A percentile compares a stretch with the other conserved stretches of the same genome.
Conservation (phyloP, 2,888 invertebrate genomes). For the Lordiphosa andalusiaca region DNA sequence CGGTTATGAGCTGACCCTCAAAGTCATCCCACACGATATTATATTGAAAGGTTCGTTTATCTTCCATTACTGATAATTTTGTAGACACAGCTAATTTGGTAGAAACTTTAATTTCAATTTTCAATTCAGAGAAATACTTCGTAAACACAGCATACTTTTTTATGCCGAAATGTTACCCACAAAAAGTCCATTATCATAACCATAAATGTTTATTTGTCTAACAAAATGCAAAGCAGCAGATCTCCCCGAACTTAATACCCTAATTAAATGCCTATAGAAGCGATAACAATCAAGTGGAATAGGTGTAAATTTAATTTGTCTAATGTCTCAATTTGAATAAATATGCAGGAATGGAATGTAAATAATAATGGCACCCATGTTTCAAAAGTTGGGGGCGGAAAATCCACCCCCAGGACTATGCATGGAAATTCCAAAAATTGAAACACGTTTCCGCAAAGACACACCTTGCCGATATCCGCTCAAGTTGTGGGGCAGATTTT, state of each 20-base stretch:
- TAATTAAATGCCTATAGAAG: conserved; percentile 50
- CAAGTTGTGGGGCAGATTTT: conserved; percentile 46
- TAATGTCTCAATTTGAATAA: conserved; percentile 79
- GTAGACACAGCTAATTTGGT: conserved; percentile 8
- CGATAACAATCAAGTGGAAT: conserved; percentile 77
- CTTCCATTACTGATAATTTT: conserved; percentile 38
- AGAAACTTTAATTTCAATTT: background rate
- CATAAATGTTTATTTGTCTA: conserved; percentile 51
- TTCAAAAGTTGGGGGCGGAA: conserved; percentile 4
- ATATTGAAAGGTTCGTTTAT: conserved; percentile 44
- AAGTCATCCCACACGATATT: conserved; percentile 52
- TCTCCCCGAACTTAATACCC: conserved; percentile 24
- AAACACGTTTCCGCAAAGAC: conserved; percentile 47
- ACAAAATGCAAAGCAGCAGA: conserved; percentile 54
- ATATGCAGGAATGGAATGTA: conserved; percentile 48
- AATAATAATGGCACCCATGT: conserved; percentile 52
- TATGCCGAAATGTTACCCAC: background rate
- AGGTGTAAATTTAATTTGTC: conserved; percentile 79
- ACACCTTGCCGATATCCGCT: conserved; percentile 28
- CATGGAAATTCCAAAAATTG: conserved; percentile 48
- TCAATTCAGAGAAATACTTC: background rate
- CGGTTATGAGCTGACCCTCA: conserved; percentile 46
- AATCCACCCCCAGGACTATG: conserved; percentile 42
- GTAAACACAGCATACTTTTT: background rate
- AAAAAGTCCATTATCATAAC: conserved; percentile 31